Percentiles rank a stretch among this genome's conserved stretches.
Evolutionary conservation across 2,113 vertebrate species (phyloP).

Genomic region (Perognathus longimembris): DNA sequence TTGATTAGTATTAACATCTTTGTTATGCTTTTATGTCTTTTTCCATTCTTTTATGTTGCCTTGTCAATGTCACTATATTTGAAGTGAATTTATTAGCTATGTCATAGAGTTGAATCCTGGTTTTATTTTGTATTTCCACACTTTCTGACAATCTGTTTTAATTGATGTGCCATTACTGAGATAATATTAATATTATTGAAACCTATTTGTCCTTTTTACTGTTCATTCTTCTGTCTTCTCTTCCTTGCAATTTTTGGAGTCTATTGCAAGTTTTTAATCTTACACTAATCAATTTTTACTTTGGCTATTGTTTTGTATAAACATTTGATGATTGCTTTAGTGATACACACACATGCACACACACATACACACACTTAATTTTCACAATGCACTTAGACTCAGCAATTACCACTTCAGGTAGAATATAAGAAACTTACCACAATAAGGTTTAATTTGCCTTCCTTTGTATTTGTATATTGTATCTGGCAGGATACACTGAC

Average conservation of each 20-base stretch:
- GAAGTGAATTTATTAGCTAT: neutral
- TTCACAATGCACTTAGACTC: neutral
- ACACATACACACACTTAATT: neutral
- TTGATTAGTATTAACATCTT: neutral
- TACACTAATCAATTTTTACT: neutral
- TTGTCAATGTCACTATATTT: neutral
- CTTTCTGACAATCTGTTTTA: neutral
- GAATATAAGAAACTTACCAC: neutral
- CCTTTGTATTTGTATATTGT: neutral
- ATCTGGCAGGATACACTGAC: neutral
- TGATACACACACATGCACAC: no score
- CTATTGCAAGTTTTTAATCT: neutral
- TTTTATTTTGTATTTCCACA: neutral
- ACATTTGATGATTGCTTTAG: neutral
- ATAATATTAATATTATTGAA: neutral
- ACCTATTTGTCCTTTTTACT: neutral
- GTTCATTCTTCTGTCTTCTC: neutral
- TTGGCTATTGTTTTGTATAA: neutral
- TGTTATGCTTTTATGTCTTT: neutral
- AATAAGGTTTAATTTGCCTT: neutral
- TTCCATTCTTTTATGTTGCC: neutral
- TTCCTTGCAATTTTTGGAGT: neutral
- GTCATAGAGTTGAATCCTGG: neutral
- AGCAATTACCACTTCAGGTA: neutral
- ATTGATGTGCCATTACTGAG: neutral